Evolutionary conservation across 2,113 vertebrate genomes (phyloP), one percentile per base, ranked within the genome.

Genomic region (Corythornis madagascariensis): DNA sequence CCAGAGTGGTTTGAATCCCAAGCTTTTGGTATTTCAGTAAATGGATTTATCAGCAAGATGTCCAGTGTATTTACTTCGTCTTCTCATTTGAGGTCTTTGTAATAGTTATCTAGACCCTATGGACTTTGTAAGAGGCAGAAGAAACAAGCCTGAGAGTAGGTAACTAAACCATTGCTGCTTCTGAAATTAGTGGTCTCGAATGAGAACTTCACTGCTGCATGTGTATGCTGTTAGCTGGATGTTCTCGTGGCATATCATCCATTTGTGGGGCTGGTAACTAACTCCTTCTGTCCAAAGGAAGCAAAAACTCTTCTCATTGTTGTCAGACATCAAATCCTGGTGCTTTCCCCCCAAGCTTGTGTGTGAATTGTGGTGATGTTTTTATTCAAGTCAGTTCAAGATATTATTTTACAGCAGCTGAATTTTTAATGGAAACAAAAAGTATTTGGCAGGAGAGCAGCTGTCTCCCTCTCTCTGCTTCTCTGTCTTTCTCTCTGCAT

Each of bases 401-500:
- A 87, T 94, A 77, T 85, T 21, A 0, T 76, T 94, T 95, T 88
- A 65, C 53, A 94, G 70, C 5, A 2, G 26, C 38, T 94, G 79
- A 92, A 94, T 92, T 83, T 95, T 94, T 95, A 86, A 93, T 91
- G 61, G 76, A 43, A 88, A 76, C 82, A 52, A 74, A 84, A 94
- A 70, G 43, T 66, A 64, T 85, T 76, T 64, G 72, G 67, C 69
- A 57, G 78, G 43, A 91, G 76, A 88, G 43, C 63, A 81, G 53
- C 82, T 78, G 35, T 77, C 72, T 91, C 22, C 22, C 45, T 75
- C 55, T 75, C n/a, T 82, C 74, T 75, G 13, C 11, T 95, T 83
- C 38, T 85, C 78, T 81, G 22, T 52, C 22, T 81, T 63, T 81
- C 50, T 50, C 18, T 42, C 35, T 71, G 21, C 40, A 42, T 88